These are phyloP conservation scores for Himalopsyche japonica DNA, from an alignment of 2,888 invertebrate species.

Conservation along the genomic window DNA sequence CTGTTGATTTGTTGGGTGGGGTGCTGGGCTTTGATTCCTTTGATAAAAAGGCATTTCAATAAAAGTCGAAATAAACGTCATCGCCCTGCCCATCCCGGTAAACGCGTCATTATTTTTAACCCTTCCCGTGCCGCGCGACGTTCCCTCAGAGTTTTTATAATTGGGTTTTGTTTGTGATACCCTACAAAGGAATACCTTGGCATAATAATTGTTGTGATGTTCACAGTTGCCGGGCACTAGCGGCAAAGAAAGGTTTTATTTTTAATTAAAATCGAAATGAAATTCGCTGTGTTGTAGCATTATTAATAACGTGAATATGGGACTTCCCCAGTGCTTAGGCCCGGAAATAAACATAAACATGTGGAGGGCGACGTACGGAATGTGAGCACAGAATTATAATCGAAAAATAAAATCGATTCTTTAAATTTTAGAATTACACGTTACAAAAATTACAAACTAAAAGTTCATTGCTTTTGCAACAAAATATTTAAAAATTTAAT, in stretches of 20 bases:
- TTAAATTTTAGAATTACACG: too few relatives aligned
- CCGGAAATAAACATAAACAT: background rate
- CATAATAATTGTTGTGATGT: background rate
- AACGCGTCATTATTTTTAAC: background rate
- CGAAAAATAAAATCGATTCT: too few relatives aligned
- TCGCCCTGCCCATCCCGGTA: background rate
- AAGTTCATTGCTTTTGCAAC: too few relatives aligned
- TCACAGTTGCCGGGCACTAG: background rate
- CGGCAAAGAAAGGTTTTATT: constrained; percentile 4
- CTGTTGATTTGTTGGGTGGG: background rate
- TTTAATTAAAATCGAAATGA: constrained; percentile 35
- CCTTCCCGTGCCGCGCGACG: background rate
- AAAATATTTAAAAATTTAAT: too few relatives aligned
- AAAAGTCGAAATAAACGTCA: background rate
- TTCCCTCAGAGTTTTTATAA: constrained; percentile 22
- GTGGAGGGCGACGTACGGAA: background rate
- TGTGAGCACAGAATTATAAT: background rate
- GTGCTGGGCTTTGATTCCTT: background rate
- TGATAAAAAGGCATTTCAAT: background rate
- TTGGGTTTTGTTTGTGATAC: constrained; percentile 32
- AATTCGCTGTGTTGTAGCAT: constrained; percentile 7
- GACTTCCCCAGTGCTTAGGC: background rate
- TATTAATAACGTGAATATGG: background rate
- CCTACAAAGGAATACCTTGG: constrained; percentile 22
- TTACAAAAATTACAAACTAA: too few relatives aligned